Conservation (phyloP, 1,140 invertebrate genomes). For the Radopholus similis region DNA sequence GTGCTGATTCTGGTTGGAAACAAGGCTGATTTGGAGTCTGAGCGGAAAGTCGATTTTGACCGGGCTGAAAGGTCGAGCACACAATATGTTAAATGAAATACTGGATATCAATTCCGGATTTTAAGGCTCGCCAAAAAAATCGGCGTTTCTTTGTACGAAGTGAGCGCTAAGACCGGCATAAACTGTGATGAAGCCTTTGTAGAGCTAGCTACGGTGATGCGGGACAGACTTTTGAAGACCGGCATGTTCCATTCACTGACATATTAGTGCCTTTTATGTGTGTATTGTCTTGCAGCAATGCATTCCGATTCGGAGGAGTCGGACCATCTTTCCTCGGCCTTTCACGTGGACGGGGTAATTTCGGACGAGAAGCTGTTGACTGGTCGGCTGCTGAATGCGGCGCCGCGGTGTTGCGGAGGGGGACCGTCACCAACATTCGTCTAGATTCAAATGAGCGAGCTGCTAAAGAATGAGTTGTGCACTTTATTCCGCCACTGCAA, state of each 20-base stretch:
- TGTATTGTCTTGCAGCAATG: not conserved
- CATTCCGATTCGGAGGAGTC: constrained; percentile 55
- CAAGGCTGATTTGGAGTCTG: constrained; percentile 56
- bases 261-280: not conserved
- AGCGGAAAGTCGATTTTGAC: constrained; percentile 58
- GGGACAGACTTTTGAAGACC: constrained; percentile 48
- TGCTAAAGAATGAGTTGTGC: not conserved
- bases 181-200: constrained; percentile 58
- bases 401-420: constrained; percentile 37
- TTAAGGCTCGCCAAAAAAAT: constrained; percentile 49
- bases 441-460: constrained; percentile 17
- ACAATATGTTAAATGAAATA: not conserved
- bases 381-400: not conserved
- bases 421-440: constrained; percentile 55
- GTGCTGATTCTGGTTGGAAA: constrained; percentile 57
- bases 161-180: constrained; percentile 59
- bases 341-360: constrained; percentile 58
- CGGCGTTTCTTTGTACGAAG: constrained; percentile 58
- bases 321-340: constrained; percentile 54
- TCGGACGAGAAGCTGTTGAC: constrained; percentile 47
- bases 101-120: not conserved
- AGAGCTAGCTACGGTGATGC: constrained; percentile 53
- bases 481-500: not conserved
- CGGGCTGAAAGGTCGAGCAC: constrained; percentile 49
- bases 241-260: constrained; percentile 24